A percentile compares a stretch with the other conserved stretches of the same genome.
These are phyloP conservation scores for Xiphorhynchus erythropygius DNA, from an alignment of 2,797 vertebrate species.

Conservation along the genomic window DNA sequence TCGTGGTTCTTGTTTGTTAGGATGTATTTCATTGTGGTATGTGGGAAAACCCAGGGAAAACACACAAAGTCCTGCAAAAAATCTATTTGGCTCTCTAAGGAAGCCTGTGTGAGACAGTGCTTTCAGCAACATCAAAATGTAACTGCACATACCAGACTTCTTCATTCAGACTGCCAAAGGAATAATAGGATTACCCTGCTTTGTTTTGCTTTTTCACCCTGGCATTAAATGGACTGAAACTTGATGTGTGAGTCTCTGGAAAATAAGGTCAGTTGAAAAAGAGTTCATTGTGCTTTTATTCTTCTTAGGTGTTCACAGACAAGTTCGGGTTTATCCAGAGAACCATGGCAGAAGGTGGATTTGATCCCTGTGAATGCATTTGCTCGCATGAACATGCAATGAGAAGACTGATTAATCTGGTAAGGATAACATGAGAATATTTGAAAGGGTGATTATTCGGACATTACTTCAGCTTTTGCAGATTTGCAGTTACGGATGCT, in stretches of 20 bases:
- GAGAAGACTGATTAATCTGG: slow-evolving; percentile 95
- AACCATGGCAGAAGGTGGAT: slow-evolving; percentile 95
- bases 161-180: slow-evolving; percentile 50
- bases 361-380: slow-evolving; percentile 96
- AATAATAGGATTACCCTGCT: slow-evolving; percentile 60
- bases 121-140: slow-evolving; percentile 8
- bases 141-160: slow-evolving; percentile 37
- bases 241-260: slow-evolving; percentile 25
- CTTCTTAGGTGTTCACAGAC: slow-evolving; percentile 65
- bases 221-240: slow-evolving; percentile 48
- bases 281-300: slow-evolving; percentile 48
- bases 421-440: slow-evolving; percentile 71
- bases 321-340: slow-evolving; percentile 58
- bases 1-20: background rate
- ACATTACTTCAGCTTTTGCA: background rate
- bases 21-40: background rate
- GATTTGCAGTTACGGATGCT: background rate
- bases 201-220: slow-evolving; percentile 49
- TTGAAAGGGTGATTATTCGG: background rate
- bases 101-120: background rate
- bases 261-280: slow-evolving; percentile 53
- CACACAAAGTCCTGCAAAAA: background rate
- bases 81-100: background rate
- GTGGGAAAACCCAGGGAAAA: background rate
- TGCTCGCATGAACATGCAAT: slow-evolving; percentile 95